Conservation (phyloP, 2,888 invertebrate species). For the Listrodromus nycthemerus region DNA sequence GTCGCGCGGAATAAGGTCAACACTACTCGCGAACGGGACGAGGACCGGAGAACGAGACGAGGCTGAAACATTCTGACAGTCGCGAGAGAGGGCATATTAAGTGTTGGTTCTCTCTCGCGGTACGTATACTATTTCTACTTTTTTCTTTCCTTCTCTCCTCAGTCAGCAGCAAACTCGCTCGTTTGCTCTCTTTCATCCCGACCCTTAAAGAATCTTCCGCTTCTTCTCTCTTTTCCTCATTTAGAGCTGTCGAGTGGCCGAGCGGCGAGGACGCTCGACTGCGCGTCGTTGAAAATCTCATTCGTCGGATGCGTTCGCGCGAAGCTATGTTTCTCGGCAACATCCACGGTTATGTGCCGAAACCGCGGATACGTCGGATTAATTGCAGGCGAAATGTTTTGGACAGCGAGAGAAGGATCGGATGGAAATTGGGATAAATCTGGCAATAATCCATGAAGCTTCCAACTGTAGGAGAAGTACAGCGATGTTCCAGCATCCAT, state of each 20-base stretch:
- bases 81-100: slow-evolving; percentile 50
- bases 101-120: slow-evolving; percentile 20
- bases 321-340: background rate
- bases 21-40: background rate
- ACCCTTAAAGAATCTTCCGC: slow-evolving; percentile 33
- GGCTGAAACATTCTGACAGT: slow-evolving; percentile 52
- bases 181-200: slow-evolving; percentile 53
- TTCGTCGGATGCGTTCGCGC: slow-evolving; percentile 16
- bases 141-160: slow-evolving; percentile 1
- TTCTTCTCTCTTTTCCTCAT: slow-evolving; percentile 55
- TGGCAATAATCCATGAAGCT: too few relatives aligned
- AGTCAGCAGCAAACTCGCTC: slow-evolving; percentile 21
- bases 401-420: too few relatives aligned
- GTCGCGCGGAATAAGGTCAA: slow-evolving; percentile 60
- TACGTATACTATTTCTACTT: slow-evolving; percentile 56
- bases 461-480: too few relatives aligned
- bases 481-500: too few relatives aligned
- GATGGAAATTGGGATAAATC: too few relatives aligned
- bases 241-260: slow-evolving; percentile 44
- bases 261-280: slow-evolving; percentile 31
- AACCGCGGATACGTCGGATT: background rate
- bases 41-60: slow-evolving; percentile 20
- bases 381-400: background rate
- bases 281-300: slow-evolving; percentile 36
- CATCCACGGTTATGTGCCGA: background rate